A percentile compares a stretch with the other conserved stretches of the same genome.
These are phyloP conservation scores for Prionailurus viverrinus DNA, from an alignment of 2,113 vertebrate genomes.

Conservation along the genomic window DNA sequence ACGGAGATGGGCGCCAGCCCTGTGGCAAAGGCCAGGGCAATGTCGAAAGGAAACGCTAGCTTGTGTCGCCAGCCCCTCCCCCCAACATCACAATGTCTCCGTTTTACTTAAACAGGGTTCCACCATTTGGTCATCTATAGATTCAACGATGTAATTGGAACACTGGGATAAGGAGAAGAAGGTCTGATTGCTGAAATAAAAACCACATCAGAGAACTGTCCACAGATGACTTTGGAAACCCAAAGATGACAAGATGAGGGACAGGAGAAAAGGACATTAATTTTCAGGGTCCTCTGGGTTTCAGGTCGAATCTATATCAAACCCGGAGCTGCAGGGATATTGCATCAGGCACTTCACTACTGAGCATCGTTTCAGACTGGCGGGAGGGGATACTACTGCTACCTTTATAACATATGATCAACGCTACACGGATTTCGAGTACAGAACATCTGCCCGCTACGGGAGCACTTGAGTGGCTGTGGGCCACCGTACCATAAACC, in stretches of 20 bases:
- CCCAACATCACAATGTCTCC: neutral
- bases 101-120: neutral
- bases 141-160: neutral
- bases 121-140: neutral
- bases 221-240: neutral
- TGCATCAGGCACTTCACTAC: conserved; percentile 28
- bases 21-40: neutral
- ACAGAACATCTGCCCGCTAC: no score
- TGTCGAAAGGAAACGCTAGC: neutral
- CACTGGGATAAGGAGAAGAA: neutral
- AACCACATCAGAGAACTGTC: neutral
- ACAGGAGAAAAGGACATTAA: neutral
- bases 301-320: neutral
- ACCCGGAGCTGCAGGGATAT: neutral
- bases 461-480: neutral
- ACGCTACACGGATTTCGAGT: neutral
- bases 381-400: neutral
- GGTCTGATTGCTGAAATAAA: neutral
- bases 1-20: neutral
- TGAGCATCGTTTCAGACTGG: neutral
- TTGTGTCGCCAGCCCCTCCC: neutral
- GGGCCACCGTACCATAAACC: neutral
- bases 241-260: neutral
- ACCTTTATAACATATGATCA: neutral
- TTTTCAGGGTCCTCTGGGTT: neutral